Evolutionary conservation across 2,113 vertebrate species (phyloP), one percentile per base, ranked within the genome.

Genomic region (Rattus rattus): DNA sequence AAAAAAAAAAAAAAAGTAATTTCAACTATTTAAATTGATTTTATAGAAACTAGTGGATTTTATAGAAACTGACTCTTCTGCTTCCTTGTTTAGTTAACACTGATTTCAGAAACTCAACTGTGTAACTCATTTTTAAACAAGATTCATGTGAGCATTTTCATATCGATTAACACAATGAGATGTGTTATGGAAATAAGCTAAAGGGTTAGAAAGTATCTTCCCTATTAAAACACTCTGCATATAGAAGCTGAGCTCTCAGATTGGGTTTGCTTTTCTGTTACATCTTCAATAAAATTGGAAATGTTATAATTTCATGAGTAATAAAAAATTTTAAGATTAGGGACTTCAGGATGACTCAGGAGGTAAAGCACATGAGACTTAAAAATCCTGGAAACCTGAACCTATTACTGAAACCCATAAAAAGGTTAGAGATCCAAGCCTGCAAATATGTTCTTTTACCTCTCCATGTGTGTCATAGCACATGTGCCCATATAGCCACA

Each of bases 1-100:
- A n/a, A n/a, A n/a, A n/a, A n/a, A n/a, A n/a, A n/a, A n/a, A n/a
- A n/a, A n/a, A 49, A 88, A 79, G 5, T 4, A 70, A 92, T 84
- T 59, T n/a, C 63, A 96, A 79, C 47, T 54, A 75, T 90, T 92
- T 52, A 72, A 93, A 59, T 86, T 89, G 49, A 81, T 56, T 49
- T 77, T 20, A 43, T 43, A 43, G 43, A 75, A n/a, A 52, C 17
- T 59, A 33, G 22, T 73, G 10, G 49, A 12, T 28, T 89, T 11
- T 76, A 33, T 73, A 75, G 43, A 26, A 77, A 72, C 17, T 22
- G 33, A 11, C 33, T 8, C 85, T 39, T 0, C 8, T 36, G 36
- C 5, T 20, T 47, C 7, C 12, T 79, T 94, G 4, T 84, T 84
- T 5, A 79, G 11, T 70, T 36, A 54, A 43, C 12, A 30, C 28